Evolutionary conservation across 2,113 vertebrate genomes (phyloP), one percentile per base, ranked within the genome.

Genomic region (Gambusia holbrooki): DNA sequence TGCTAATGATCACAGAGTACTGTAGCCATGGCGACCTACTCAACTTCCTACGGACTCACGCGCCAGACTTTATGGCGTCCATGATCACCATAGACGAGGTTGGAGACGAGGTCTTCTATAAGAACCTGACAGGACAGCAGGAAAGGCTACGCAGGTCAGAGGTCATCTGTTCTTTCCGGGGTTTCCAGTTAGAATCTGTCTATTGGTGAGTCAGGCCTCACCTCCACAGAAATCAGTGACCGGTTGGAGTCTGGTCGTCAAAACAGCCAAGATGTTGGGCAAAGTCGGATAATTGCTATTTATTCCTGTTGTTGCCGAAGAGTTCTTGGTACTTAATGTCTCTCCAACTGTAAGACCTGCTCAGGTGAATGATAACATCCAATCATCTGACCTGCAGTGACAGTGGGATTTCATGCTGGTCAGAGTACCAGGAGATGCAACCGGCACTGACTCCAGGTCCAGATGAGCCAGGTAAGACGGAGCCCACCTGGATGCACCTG

Each of bases 1-100:
- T 99, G 76, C 79, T 99, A 32, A 97, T 99, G 90, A 99, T 99
- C 89, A 99, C 98, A 0, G 98, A 99, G 84, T 99, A 98, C 91
- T 99, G 98, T 82, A 95, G 94, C 84, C 94, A 98, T 17, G 98
- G 98, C 0, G 98, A 99, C 78, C 93, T 99, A 80, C 94, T 99
- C 84, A 98, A 99, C 93, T 98, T 98, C 82, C 93, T 99, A 74
- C 68, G 97, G 51, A 91, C 84, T 69, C 95, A 95, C 45, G 92
- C 96, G 5, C 95, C 96, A 60, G 91, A 86, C 77, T 95, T 97
- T 63, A 88, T 96, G 84, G 93, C 91, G 3, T 94, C 94, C 62
- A 92, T 94, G 73, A 86, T 95, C 79, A 90, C 74, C 25, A 69
- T 93, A 32, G 93, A 93, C 1, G 91, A 87, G 35, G 87, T 89